Base-by-base conservation (phyloP, 2,888 invertebrate genomes). In the Sylvicola cinctus region DNA sequence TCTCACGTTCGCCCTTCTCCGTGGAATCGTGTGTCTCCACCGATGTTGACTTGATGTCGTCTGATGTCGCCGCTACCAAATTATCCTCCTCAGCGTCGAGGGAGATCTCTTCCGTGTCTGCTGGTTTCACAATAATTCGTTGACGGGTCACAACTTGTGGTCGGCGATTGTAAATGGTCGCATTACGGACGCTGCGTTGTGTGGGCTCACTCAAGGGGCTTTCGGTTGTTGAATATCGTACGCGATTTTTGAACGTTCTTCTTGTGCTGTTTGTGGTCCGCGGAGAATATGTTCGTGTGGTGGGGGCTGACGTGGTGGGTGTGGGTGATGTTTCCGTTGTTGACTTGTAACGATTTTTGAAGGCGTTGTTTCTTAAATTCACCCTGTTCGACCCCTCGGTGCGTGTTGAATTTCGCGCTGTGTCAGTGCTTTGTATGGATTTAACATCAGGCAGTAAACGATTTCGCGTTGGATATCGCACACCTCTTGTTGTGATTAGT, bases 101-200 rank as follows among this genome's bases (percentile, higher is more conserved):
- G 15, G 20, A 20, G 20, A 20, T 8, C 34, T 61, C 61, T 42
- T 60, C 60, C 4, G 60, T 57, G 0, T 61, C 58, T 45, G 62
- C 62, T 4, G 56, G 58, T 2, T 32, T 30, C 27, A 26, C 26
- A 30, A 14, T 41, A 16, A 32, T 34, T 7, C 35, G 28, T 17
- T 36, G 33, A 4, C 36, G 31, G 12, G 30, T 13, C 14, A 13
- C 12, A 6, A 28, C 20, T 34, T 36, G 37, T 13, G 28, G 38
- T 13, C 30, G 36, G 23, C 34, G 17, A 4, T 35, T 16, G 33
- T 30, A 17, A 11, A 29, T 15, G 4, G 34, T 28, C 12, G 31
- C 20, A 17, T 40, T 40, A 33, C 36, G 25, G 12, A 37, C 34
- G 20, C 20, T 20, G 8, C 20, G 20, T 8, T 20, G 20, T 6